Evolutionary conservation across 2,797 vertebrate species (phyloP), one percentile per base, ranked within the genome.

Genomic region (Capromys pilorides): DNA sequence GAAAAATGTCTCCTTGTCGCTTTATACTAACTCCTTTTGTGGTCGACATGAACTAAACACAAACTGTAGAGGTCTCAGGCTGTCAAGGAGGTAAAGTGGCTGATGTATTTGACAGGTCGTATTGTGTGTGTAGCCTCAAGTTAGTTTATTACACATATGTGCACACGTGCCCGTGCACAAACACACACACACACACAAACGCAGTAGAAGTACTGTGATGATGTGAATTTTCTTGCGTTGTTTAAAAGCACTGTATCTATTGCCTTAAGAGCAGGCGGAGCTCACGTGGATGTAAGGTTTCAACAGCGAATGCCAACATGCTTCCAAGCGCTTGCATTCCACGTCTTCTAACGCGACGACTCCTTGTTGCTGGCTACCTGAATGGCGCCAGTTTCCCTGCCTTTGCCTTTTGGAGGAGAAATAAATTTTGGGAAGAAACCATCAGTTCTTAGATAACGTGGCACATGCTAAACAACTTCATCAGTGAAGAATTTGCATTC

Each of bases 351-450:
- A 41, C 88, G 81, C 94, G 96, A 86, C 19, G 87, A 61, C 81
- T 93, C 24, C 36, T 24, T 33, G 45, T 28, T 26, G 45, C 90
- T 79, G 33, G 77, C 2, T 95, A 4, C 66, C n/a, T 96, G 95
- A 97, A 92, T 51, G 84, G 88, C 41, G 93, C 77, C 67, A 96
- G 89, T 96, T 96, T 51, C 81, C 64, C 41, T 91, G 90, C 81
- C 67, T 97, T 95, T 97, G 91, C 78, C 93, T 97, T 96, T 91
- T 98, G 97, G 97, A 97, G 85, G 45, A 97, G 96, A 97, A 98
- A 98, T 97, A 97, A 98, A 97, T 97, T 95, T 86, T 39, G 95
- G 96, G 86, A 88, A 97, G 95, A 97, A 97, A 95, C 97, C 93
- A 92, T 93, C 94, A 90, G 77, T 82, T 90, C 95, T 97, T 95